phyloP scores from a whole-genome alignment of 2,113 vertebrate species.

The Henicopernis longicauda region DNA sequence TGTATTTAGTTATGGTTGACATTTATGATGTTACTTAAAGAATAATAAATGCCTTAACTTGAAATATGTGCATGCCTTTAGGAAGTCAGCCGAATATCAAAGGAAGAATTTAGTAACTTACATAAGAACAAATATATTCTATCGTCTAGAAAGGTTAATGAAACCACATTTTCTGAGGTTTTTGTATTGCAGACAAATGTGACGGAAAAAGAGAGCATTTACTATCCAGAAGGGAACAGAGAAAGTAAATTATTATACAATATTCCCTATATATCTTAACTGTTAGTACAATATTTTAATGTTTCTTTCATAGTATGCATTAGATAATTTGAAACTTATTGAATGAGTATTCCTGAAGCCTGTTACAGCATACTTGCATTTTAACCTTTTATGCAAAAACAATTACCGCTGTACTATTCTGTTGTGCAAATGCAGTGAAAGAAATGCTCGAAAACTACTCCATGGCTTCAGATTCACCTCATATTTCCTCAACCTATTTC shows the following conservation, averaged over 20 bases:
- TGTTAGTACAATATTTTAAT: not conserved
- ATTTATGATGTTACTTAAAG: constrained; percentile 33
- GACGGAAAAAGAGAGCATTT: not conserved
- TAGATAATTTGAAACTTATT: not conserved
- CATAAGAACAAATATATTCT: not conserved
- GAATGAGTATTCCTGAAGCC: not conserved
- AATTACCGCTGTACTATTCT: not conserved
- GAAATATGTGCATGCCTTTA: constrained; percentile 1
- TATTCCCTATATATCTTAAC: not conserved
- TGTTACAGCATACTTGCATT: not conserved
- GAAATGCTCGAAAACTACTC: not conserved
- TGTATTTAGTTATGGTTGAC: not conserved
- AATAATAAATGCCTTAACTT: constrained; percentile 34
- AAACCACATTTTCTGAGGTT: not conserved
- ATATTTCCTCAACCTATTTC: not conserved
- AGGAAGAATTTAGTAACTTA: constrained; percentile 17
- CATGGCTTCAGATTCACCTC: not conserved
- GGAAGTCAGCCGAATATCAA: not conserved
- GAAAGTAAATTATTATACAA: not conserved
- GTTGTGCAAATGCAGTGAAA: not conserved
- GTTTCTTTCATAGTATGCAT: not conserved
- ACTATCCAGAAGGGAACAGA: not conserved
- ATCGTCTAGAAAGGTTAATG: not conserved
- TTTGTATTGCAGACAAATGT: not conserved
- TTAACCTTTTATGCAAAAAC: not conserved